Evolutionary conservation across 2,797 vertebrate genomes (phyloP), one percentile per base, ranked within the genome.

Genomic region (Craterocephalus amniculus): DNA sequence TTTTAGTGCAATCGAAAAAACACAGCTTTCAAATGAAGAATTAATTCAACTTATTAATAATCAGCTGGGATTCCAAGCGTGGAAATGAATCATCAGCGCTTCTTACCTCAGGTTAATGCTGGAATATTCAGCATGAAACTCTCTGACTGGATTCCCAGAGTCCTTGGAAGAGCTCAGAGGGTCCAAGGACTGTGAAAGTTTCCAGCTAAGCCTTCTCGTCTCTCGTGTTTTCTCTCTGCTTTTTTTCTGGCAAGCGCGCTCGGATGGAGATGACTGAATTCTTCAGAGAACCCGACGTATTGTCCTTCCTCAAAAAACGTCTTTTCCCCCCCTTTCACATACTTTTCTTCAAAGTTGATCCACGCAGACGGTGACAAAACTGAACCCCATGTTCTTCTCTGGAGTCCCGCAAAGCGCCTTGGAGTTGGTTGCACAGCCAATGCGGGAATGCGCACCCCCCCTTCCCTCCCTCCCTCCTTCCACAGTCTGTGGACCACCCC

Each of bases 401-500:
- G 88, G 85, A 92, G 90, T 91, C 92, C 92, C 90, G 88, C 83
- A 91, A 83, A 87, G 88, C 90, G 90, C 80, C 88, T 75, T 80
- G 86, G 88, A 94, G 88, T 81, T 90, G 80, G 89, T 86, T 83
- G 87, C 84, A 85, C 87, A 89, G 89, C 88, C 92, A 91, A 93
- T 89, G 90, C 86, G 93, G 91, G 92, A 93, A 93, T 89, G 92
- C 87, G 88, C 91, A 83, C 93, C 91, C 91, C 90, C 88, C 88
- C 66, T 22, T 72, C 64, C 72, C 88, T 80, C 79, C 92, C 86
- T 87, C 87, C 84, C 87, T 91, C 81, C 90, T 91, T 92, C 89
- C 92, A 85, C 92, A 92, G 94, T 91, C 93, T 91, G 91, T 90
- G 94, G 95, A 96, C 95, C 95, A 96, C 95, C 95, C 95, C 94